These are phyloP conservation scores for Nicator chloris DNA, from an alignment of 2,113 vertebrate species.

Conservation along the genomic window DNA sequence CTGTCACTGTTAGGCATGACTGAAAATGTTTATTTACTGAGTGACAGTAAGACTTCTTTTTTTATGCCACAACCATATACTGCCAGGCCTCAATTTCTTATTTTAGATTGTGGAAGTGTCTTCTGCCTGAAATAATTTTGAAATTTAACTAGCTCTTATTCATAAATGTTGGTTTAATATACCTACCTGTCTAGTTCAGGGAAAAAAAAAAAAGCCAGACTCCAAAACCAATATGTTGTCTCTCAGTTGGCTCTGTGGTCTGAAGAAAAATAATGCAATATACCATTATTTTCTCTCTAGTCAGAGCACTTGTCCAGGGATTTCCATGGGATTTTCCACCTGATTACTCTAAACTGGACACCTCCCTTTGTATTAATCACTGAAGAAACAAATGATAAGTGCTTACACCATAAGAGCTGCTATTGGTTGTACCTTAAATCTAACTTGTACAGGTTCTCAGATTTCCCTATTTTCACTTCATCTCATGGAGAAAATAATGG, in stretches of 20 bases:
- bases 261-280: not conserved
- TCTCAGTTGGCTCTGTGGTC: not conserved
- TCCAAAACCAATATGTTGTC: not conserved
- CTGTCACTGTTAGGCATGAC: not conserved
- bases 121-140: not conserved
- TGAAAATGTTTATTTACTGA: not conserved
- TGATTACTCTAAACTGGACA: not conserved
- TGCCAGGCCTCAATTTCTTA: not conserved
- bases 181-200: not conserved
- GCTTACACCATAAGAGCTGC: not conserved
- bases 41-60: not conserved
- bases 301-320: not conserved
- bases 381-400: not conserved
- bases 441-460: not conserved
- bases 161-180: not conserved
- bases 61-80: not conserved
- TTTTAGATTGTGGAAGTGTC: not conserved
- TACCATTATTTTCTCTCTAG: not conserved
- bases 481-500: not conserved
- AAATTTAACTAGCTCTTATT: not conserved
- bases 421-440: not conserved
- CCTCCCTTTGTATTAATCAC: not conserved
- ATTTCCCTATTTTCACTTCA: not conserved
- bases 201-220: not conserved
- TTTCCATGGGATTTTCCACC: not conserved